Evolutionary conservation across 2,888 invertebrate species (phyloP), one percentile per base, ranked within the genome.

Genomic region (Loripinus fragilis): DNA sequence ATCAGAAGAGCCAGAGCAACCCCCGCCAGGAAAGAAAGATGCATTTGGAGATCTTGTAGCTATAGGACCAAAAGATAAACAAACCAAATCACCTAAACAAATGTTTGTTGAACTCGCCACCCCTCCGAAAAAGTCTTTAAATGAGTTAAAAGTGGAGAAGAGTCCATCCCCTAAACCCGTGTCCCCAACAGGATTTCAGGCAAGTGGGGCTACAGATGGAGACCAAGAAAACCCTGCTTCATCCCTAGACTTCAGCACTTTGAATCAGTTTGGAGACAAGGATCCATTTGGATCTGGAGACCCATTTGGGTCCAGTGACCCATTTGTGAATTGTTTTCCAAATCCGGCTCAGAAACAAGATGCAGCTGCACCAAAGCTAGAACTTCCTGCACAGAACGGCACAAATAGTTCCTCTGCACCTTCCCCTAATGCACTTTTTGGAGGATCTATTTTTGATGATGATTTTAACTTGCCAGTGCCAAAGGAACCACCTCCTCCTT

Each of bases 21-120:
- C 66, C 15, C 12, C 71, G n/a, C 33, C 72, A 35, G 74, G 50
- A 45, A 80, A 71, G 60, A 75, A 72, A 50, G 88, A 86, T 80
- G 85, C 79, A 2, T 90, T 90, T 76, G 86, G 84, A 48, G 90
- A 88, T 80, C 86, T 90, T 23, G 82, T 88, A 33, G 77, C 81
- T 71, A 87, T 89, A 33, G 87, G 85, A 17, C 55, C 76, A 30
- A 85, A 78, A 64, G 65, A 65, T 7, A 82, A 80, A 52, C 28
- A 76, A 12, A 71, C 60, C 23, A 85, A 86, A 69, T 77, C 86
- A 30, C 89, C 90, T 17, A 90, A 89, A 72, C 88, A 89, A 28
- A 79, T 91, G 83, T 91, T 91, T 83, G 84, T 79, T 42, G 87
- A 87, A 28, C 45, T 84, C 30, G 82, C 74, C 52, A 48, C 85